Evolutionary conservation across 2,888 invertebrate genomes (phyloP).

Genomic region (Sinodicranocentrus sp.): DNA sequence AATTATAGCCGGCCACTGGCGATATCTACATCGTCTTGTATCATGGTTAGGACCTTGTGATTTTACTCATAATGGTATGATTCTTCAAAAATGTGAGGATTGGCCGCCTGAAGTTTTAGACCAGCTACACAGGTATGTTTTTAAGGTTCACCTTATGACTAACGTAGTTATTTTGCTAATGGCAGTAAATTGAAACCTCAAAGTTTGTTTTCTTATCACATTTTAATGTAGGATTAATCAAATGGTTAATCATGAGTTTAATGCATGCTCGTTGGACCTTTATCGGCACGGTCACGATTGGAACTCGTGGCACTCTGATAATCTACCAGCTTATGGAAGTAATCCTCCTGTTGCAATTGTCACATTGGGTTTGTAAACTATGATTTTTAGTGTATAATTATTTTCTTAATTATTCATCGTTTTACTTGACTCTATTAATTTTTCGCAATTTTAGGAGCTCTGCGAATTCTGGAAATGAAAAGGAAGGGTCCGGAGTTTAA

Average conservation of each 20-base stretch:
- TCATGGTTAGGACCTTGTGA: constrained; percentile 80
- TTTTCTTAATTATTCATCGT: too few relatives aligned
- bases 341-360: constrained; percentile 74
- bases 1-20: constrained; percentile 72
- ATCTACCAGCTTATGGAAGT: constrained; percentile 78
- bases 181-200: neutral
- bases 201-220: constrained; percentile 17
- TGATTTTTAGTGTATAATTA: too few relatives aligned
- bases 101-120: constrained; percentile 77
- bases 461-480: constrained; percentile 72
- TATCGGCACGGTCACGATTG: constrained; percentile 80
- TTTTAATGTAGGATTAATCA: constrained; percentile 71
- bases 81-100: constrained; percentile 75
- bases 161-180: neutral
- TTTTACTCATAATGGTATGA: constrained; percentile 79
- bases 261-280: constrained; percentile 80
- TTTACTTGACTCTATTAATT: too few relatives aligned
- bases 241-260: constrained; percentile 79
- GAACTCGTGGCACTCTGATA: constrained; percentile 80
- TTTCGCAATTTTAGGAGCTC: constrained; percentile 57
- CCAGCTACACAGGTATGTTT: constrained; percentile 75
- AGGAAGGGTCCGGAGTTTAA: constrained; percentile 68
- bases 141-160: neutral
- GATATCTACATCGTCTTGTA: constrained; percentile 79
- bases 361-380: constrained; percentile 76